A percentile compares a stretch with the other conserved stretches of the same genome.
Evolutionary conservation across 2,888 invertebrate species (phyloP).

Genomic region (Tinea trinotella): DNA sequence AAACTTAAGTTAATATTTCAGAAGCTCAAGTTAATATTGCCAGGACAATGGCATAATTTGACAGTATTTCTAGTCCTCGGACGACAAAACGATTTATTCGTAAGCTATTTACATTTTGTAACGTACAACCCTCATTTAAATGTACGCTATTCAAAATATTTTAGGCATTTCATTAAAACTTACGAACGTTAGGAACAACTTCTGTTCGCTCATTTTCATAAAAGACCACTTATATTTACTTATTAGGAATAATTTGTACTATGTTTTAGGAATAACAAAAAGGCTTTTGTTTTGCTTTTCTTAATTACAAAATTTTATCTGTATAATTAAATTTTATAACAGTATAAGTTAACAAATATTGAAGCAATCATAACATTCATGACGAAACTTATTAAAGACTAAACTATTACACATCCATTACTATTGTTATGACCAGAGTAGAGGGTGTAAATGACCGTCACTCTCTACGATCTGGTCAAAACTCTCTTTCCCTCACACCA

Average conservation of each 20-base stretch:
- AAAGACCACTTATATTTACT: not conserved
- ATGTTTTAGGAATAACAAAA: not conserved
- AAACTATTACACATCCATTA: too few species aligned
- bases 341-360: too few species aligned
- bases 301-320: not conserved
- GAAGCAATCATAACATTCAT: too few species aligned
- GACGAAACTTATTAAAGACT: too few species aligned
- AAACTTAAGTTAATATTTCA: not conserved
- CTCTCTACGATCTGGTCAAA: too few species aligned
- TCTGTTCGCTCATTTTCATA: not conserved
- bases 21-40: not conserved
- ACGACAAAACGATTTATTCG: not conserved
- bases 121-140: not conserved
- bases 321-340: too few species aligned
- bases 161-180: not conserved
- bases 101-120: not conserved
- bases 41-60: not conserved
- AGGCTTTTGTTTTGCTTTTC: not conserved
- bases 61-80: too few species aligned
- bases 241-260: not conserved
- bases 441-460: too few species aligned
- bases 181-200: not conserved
- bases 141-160: not conserved
- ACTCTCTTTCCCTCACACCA: too few species aligned
- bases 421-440: too few species aligned